phyloP scores from a whole-genome alignment of 2,888 invertebrate species.

The Theretra japonica region DNA sequence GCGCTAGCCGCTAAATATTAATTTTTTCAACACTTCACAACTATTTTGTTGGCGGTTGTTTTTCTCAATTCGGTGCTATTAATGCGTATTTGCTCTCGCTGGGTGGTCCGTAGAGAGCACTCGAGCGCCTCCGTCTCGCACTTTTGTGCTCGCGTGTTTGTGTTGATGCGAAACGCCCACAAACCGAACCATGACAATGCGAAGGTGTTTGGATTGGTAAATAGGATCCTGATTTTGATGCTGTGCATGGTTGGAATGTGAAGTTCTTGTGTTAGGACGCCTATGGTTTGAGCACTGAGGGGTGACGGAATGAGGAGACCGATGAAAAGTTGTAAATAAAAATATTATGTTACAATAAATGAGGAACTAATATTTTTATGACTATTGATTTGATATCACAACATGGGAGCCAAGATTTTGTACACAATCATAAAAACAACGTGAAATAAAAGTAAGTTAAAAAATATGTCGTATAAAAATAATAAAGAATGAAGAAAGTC shows the following conservation, averaged over 20 bases:
- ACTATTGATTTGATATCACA: too few relatives aligned
- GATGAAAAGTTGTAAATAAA: too few relatives aligned
- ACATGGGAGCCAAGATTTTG: too few relatives aligned
- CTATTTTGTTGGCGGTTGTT: conserved; percentile 47
- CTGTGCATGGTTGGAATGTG: conserved; percentile 2
- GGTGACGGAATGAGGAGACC: too few relatives aligned
- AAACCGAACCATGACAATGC: conserved; percentile 26
- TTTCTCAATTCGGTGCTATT: conserved; percentile 58
- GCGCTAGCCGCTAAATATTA: neutral
- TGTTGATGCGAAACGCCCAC: conserved; percentile 31
- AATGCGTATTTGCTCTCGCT: conserved; percentile 51
- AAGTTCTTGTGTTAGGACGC: neutral
- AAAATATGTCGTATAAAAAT: too few relatives aligned
- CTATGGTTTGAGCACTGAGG: neutral
- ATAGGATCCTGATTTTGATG: conserved; percentile 41
- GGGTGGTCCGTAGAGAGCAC: conserved; percentile 64
- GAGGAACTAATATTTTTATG: too few relatives aligned
- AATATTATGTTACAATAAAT: too few relatives aligned
- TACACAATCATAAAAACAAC: too few relatives aligned
- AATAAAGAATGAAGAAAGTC: too few relatives aligned
- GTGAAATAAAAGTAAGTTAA: too few relatives aligned
- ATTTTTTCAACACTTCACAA: conserved; percentile 21
- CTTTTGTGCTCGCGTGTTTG: conserved; percentile 35
- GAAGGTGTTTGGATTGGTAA: conserved; percentile 23
- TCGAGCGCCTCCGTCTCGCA: conserved; percentile 45